Percentiles rank a stretch among this genome's conserved stretches.
phyloP scores from a whole-genome alignment of 23 tunicate species.

The Clavelina lepadiformis region DNA sequence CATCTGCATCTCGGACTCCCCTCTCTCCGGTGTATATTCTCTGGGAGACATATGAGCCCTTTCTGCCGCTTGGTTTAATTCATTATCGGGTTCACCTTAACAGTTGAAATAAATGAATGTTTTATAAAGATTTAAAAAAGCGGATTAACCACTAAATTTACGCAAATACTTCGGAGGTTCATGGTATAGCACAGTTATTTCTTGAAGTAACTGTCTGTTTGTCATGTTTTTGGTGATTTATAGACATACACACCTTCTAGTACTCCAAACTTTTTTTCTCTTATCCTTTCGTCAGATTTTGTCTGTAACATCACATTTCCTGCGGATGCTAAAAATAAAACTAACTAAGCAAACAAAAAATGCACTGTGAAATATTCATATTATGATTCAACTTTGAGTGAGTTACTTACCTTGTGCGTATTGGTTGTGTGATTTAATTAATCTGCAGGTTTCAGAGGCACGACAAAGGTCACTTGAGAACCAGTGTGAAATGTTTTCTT shows the following conservation, averaged over 20 bases:
- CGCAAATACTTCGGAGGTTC: too few relatives aligned
- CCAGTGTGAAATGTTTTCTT: neutral
- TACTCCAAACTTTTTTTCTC: neutral
- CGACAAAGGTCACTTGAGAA: conserved; percentile 6
- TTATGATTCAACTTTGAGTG: neutral
- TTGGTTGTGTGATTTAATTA: neutral
- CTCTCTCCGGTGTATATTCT: neutral
- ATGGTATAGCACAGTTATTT: too few relatives aligned
- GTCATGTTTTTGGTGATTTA: too few relatives aligned
- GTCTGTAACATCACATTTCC: neutral
- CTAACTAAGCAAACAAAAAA: neutral
- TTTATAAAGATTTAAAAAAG: too few relatives aligned
- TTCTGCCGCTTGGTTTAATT: neutral
- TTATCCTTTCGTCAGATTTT: neutral
- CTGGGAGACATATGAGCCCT: neutral
- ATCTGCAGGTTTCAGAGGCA: conserved; percentile 9
- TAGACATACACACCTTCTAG: conserved; percentile 8
- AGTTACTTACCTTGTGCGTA: neutral
- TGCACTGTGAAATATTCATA: neutral
- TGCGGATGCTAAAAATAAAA: too few relatives aligned
- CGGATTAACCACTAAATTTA: too few relatives aligned
- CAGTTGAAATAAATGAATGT: neutral
- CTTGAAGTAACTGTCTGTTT: too few relatives aligned
- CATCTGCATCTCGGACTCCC: neutral
- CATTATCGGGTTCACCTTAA: neutral